phyloP scores from a whole-genome alignment of 2,888 invertebrate species.

The Drosophila melanocephala region DNA sequence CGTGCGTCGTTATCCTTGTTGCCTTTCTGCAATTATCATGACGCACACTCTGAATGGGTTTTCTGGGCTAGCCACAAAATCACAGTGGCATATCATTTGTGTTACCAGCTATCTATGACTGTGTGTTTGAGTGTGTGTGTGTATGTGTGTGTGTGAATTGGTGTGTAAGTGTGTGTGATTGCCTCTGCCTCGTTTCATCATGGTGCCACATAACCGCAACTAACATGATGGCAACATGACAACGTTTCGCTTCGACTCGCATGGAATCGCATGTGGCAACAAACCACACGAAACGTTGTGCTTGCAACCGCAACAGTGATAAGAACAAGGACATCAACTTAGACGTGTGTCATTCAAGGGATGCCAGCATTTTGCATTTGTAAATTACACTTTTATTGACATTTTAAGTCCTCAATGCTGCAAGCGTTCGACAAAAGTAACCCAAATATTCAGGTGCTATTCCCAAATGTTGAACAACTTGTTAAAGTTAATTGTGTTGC shows the following conservation, averaged over 20 bases:
- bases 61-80: constrained; percentile 57
- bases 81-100: constrained; percentile 60
- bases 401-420: constrained; percentile 20
- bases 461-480: neutral
- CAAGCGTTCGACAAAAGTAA: constrained; percentile 11
- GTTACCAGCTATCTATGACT: constrained; percentile 19
- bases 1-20: constrained; percentile 25
- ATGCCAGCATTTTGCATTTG: constrained; percentile 24
- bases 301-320: constrained; percentile 56
- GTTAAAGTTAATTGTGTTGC: constrained; percentile 30
- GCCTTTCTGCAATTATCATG: constrained; percentile 77
- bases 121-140: neutral
- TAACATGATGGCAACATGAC: constrained; percentile 65
- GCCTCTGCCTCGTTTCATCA: constrained; percentile 67
- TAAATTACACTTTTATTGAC: constrained; percentile 67
- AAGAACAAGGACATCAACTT: constrained; percentile 40
- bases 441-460: constrained; percentile 7
- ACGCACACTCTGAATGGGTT: constrained; percentile 57
- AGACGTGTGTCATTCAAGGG: constrained; percentile 16
- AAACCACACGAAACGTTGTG: constrained; percentile 44
- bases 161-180: constrained; percentile 45
- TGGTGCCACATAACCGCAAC: constrained; percentile 77
- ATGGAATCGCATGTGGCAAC: constrained; percentile 20
- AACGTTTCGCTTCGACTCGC: constrained; percentile 45
- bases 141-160: constrained; percentile 6